phyloP scores from a whole-genome alignment of 2,113 vertebrate genomes.

The Athene cunicularia region DNA sequence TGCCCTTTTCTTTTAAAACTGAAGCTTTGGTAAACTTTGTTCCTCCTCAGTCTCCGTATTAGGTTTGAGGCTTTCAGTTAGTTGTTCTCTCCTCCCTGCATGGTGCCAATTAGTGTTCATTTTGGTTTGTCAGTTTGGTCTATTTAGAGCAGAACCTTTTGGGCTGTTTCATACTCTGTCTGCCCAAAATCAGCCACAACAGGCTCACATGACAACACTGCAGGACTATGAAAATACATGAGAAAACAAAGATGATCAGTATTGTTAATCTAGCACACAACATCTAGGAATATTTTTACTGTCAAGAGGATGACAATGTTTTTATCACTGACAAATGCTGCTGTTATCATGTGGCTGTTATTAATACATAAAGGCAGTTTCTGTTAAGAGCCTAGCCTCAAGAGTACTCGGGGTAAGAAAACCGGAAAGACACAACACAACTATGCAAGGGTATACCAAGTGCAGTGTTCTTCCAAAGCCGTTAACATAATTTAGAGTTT shows the following conservation, averaged over 20 bases:
- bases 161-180: not conserved
- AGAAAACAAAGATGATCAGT: not conserved
- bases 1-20: not conserved
- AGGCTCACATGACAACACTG: not conserved
- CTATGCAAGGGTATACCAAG: not conserved
- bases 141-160: not conserved
- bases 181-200: not conserved
- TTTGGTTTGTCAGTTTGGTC: not conserved
- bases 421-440: not conserved
- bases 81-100: not conserved
- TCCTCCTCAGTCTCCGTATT: not conserved
- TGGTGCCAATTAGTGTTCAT: not conserved
- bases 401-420: accelerated
- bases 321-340: not conserved
- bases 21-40: not conserved
- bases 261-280: not conserved
- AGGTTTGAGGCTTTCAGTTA: not conserved
- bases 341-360: not conserved
- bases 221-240: not conserved
- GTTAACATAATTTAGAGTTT: not conserved
- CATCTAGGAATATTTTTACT: not conserved
- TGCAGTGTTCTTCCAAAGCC: accelerated
- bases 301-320: not conserved
- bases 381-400: not conserved
- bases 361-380: not conserved